Conservation (phyloP, 2,888 invertebrate species). For the Chrysotoxum bicinctum region DNA sequence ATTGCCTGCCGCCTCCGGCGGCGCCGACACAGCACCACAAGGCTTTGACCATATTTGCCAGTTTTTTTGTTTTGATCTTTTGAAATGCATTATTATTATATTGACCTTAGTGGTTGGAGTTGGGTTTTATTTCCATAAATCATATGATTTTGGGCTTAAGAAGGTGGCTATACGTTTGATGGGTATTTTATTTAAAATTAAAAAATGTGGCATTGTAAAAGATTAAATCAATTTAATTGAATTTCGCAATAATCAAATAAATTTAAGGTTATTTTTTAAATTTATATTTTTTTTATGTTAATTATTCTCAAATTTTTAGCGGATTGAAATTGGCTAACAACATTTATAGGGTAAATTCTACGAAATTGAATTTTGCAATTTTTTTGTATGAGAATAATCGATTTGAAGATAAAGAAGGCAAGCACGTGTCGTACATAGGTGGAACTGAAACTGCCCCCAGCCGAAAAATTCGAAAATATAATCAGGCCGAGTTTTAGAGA, state of each 20-base stretch:
- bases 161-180: constrained; percentile 4
- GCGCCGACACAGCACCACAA: no score
- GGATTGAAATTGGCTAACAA: no score
- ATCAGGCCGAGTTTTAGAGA: no score
- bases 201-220: background rate
- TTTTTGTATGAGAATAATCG: no score
- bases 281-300: background rate
- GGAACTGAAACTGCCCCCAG: no score
- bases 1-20: no score
- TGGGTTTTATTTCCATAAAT: constrained; percentile 21
- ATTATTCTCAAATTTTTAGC: background rate
- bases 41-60: constrained; percentile 41
- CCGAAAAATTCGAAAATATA: no score
- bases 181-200: constrained; percentile 9
- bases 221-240: background rate
- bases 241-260: constrained; percentile 13
- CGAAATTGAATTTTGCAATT: no score
- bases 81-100: constrained; percentile 37
- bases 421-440: no score
- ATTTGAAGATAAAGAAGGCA: no score
- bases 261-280: background rate
- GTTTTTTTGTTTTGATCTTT: constrained; percentile 50
- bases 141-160: background rate
- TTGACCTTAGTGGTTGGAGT: constrained; percentile 48
- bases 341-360: no score